These are phyloP conservation scores for Pachyrhynchus sulphureomaculatus DNA, from an alignment of 1,140 invertebrate genomes.

Conservation along the genomic window DNA sequence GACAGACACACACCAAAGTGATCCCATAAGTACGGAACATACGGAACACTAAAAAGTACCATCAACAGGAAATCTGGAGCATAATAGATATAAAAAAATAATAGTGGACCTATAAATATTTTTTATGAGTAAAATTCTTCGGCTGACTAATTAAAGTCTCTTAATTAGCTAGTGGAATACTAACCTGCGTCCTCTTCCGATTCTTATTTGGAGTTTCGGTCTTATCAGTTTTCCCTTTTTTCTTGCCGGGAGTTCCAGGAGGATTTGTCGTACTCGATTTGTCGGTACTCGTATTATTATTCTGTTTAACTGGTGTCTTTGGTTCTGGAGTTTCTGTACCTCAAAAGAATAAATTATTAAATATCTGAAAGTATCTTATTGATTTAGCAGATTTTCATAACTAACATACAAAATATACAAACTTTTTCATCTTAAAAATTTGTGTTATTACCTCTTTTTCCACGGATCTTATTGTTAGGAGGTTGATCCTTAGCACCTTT, in stretches of 20 bases:
- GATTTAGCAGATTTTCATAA: too few relatives aligned
- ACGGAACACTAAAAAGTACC: too few relatives aligned
- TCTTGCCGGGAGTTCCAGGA: conserved; percentile 48
- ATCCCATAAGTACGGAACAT: too few relatives aligned
- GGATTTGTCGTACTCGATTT: conserved; percentile 51
- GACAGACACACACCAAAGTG: too few relatives aligned
- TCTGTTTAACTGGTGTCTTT: conserved; percentile 56
- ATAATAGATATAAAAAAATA: too few relatives aligned
- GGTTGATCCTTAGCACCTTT: conserved; percentile 74
- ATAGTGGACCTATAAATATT: too few relatives aligned
- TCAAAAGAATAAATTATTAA: conserved; percentile 38
- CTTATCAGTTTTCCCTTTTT: conserved; percentile 52
- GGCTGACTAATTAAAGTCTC: too few relatives aligned
- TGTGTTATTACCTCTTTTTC: conserved; percentile 46
- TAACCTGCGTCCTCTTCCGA: conserved; percentile 69
- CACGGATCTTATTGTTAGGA: conserved; percentile 51
- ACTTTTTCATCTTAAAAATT: neutral
- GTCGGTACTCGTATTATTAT: conserved; percentile 46
- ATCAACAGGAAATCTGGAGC: too few relatives aligned
- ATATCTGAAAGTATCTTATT: too few relatives aligned
- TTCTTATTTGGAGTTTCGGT: conserved; percentile 66
- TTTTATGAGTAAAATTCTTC: too few relatives aligned
- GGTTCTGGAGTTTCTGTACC: conserved; percentile 72
- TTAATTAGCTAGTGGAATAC: too few relatives aligned
- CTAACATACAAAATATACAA: too few relatives aligned